A percentile compares a stretch with the other conserved stretches of the same genome.
phyloP scores from a whole-genome alignment of 2,797 vertebrate species.

The Phalanger gymnotis region DNA sequence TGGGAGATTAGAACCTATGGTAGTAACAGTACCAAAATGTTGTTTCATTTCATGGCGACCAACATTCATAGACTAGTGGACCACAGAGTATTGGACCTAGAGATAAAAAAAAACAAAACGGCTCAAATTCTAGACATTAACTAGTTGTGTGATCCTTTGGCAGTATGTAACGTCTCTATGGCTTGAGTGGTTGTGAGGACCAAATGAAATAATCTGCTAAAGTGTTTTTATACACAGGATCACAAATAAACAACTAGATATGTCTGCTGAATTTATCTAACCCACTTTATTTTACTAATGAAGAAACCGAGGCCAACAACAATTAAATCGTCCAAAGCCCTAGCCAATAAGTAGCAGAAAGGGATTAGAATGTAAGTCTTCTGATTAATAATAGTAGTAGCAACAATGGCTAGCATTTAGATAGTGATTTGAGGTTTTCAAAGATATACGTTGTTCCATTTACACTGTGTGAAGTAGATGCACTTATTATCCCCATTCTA shows the following conservation, averaged over 20 bases:
- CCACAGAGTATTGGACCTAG: not conserved
- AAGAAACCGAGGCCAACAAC: constrained; percentile 23
- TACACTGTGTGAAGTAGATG: not conserved
- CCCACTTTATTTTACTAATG: not conserved
- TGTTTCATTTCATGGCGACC: not conserved
- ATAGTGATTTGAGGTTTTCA: not conserved
- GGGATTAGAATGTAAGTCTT: constrained; percentile 9
- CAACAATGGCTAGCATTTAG: not conserved
- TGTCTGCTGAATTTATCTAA: not conserved
- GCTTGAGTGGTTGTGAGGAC: not conserved
- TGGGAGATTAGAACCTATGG: not conserved
- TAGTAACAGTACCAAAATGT: not conserved
- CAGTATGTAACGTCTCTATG: not conserved
- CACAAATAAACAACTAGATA: not conserved
- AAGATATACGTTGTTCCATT: not conserved
- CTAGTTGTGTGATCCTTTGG: not conserved
- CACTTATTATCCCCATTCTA: not conserved
- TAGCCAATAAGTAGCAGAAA: constrained; percentile 5
- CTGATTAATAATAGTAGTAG: not conserved
- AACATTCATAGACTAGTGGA: not conserved
- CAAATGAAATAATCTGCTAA: not conserved
- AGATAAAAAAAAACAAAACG: not conserved
- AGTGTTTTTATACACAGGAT: not conserved
- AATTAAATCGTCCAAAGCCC: not conserved
- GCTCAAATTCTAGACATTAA: not conserved